Evolutionary conservation across 2,797 vertebrate species (phyloP).

Genomic region (Betta splendens): DNA sequence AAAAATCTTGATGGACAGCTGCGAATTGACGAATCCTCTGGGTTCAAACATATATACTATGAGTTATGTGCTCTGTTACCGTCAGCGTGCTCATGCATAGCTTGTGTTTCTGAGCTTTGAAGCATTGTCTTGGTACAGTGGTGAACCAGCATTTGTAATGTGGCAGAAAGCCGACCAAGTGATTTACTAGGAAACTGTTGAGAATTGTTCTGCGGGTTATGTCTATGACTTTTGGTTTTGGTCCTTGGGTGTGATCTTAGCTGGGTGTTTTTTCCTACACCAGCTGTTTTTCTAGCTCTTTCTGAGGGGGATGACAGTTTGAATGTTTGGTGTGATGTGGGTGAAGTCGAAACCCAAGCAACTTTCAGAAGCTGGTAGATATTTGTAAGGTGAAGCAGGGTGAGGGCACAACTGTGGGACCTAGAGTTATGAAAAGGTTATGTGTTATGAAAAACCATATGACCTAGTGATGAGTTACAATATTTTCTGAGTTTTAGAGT

Average conservation of each 20-base stretch:
- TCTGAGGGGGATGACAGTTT: conserved; percentile 40
- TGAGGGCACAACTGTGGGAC: conserved; percentile 27
- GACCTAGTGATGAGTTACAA: too few species aligned
- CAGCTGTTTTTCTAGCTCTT: conserved; percentile 28
- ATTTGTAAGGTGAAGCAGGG: conserved; percentile 29
- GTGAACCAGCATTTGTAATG: conserved; percentile 43
- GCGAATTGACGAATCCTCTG: too few species aligned
- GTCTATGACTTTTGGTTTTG: conserved; percentile 37
- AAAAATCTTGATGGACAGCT: too few species aligned
- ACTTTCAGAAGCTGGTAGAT: conserved; percentile 65
- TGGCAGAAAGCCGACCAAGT: conserved; percentile 42
- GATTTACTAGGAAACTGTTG: conserved; percentile 46
- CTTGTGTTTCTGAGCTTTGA: too few species aligned
- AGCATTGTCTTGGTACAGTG: conserved; percentile 20
- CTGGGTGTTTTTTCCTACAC: conserved; percentile 12
- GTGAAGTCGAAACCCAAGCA: conserved; percentile 86
- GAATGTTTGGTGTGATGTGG: conserved; percentile 81
- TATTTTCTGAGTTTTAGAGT: too few species aligned
- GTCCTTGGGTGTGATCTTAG: conserved; percentile 14
- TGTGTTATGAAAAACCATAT: conserved; percentile 6
- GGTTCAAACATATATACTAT: too few species aligned
- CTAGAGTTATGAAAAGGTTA: too few species aligned
- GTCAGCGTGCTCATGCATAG: too few species aligned
- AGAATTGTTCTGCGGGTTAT: conserved; percentile 15
- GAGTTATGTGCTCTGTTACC: background rate